phyloP scores from a whole-genome alignment of 2,888 invertebrate species.

The Teleogryllus oceanicus region DNA sequence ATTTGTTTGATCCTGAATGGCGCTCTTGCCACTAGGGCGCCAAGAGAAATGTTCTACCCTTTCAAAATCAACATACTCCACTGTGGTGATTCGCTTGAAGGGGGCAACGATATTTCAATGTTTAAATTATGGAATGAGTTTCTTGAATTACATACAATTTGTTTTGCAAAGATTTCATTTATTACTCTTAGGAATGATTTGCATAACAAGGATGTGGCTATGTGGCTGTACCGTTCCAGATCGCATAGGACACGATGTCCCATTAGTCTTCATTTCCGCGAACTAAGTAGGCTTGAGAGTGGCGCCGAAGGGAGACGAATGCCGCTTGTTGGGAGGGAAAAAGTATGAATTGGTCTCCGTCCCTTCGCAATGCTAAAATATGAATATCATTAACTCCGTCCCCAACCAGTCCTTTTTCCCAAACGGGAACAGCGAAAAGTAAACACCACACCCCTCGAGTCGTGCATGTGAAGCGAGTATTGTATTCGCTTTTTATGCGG shows the following conservation, averaged over 20 bases:
- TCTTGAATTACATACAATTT: too few species aligned
- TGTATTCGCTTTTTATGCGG: not conserved
- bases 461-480: not conserved
- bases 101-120: not conserved
- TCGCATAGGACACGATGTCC: not conserved
- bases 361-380: not conserved
- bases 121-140: too few species aligned
- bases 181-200: too few species aligned
- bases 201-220: too few species aligned
- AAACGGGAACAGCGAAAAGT: not conserved
- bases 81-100: not conserved
- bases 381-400: not conserved
- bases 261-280: not conserved
- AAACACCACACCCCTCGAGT: not conserved
- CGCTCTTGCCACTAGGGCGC: too few species aligned
- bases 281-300: not conserved
- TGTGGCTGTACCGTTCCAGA: too few species aligned
- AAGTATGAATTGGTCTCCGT: not conserved
- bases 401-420: not conserved
- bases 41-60: too few species aligned
- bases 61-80: too few species aligned
- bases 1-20: too few species aligned
- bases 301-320: not conserved
- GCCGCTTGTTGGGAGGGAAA: not conserved
- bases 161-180: too few species aligned